Evolutionary conservation across 2,797 vertebrate species (phyloP), one percentile per base, ranked within the genome.

Genomic region (Fistularia commersonii): DNA sequence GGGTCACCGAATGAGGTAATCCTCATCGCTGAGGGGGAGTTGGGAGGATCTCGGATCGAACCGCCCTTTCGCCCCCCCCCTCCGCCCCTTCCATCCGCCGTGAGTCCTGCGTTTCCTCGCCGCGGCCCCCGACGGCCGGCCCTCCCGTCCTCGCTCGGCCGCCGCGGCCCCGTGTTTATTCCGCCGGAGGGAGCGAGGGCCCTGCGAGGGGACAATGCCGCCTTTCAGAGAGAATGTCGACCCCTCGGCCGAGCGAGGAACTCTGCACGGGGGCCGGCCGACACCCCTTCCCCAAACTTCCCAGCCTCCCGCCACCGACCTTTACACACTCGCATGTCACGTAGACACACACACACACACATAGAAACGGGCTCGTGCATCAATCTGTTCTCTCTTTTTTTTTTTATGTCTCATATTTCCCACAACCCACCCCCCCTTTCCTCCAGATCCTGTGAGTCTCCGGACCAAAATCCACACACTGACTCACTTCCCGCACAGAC

Each of bases 221-320:
- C 81, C 89, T 90, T 91, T 90, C 82, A 91, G 84, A 85, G 73
- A 78, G 69, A 59, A 72, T 64, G 68, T 79, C 79, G 81, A 88
- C 86, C 86, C 83, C 82, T 77, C 51, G 48, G 80, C 76, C 42
- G 69, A 80, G 84, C 76, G 40, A 84, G 84, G 84, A 88, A 88
- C 82, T 85, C 85, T 80, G 62, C 84, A 82, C 79, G 82, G 80
- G 83, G 86, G 83, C 81, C 69, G 59, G 82, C 67, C 80, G 79
- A 87, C 85, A 87, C 85, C 80, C 79, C 72, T 77, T 83, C 66
- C 84, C 73, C 79, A 89, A 88, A 88, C 88, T 89, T 90, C 82
- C 83, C 88, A 87, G 78, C 67, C 68, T 54, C 73, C 80, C 70
- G 69, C 76, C 78, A 88, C 60, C n/a, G 64, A 64, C 62, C 54